Percentiles rank a stretch among this genome's conserved stretches.
Conservation (phyloP, 2,113 vertebrate genomes). For the Sceloporus undulatus region DNA sequence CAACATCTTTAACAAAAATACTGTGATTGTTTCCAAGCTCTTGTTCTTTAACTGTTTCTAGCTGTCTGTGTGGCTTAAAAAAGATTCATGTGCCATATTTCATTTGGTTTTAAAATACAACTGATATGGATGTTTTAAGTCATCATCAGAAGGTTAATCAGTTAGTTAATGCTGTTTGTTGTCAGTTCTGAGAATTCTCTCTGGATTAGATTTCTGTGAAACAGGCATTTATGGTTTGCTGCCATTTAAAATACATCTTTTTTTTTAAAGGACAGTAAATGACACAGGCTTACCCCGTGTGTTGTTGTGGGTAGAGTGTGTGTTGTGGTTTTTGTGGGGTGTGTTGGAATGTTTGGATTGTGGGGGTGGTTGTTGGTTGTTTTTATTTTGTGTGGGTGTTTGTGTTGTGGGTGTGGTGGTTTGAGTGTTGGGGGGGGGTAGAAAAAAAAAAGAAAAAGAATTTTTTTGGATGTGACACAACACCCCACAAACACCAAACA, state of each 20-base stretch:
- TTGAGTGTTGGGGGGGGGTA: too few species aligned
- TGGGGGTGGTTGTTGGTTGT: too few species aligned
- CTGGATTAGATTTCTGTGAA: constrained; percentile 23
- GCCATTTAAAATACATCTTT: neutral
- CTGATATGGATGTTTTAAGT: neutral
- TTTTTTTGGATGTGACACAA: too few species aligned
- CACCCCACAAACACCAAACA: too few species aligned
- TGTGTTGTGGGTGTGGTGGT: too few species aligned
- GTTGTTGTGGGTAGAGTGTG: too few species aligned
- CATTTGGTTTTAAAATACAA: constrained; percentile 25
- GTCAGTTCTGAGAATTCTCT: neutral
- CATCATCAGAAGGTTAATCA: constrained; percentile 26
- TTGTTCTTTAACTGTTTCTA: constrained; percentile 70
- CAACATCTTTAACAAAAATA: constrained; percentile 67
- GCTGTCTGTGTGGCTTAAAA: constrained; percentile 47
- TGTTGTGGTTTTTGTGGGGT: too few species aligned
- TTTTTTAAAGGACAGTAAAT: neutral
- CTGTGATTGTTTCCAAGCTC: constrained; percentile 59
- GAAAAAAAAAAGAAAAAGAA: too few species aligned
- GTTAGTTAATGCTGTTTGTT: constrained; percentile 25
- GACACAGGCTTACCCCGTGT: neutral
- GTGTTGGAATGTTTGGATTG: too few species aligned
- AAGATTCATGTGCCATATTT: neutral
- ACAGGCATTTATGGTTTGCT: neutral
- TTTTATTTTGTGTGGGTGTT: too few species aligned